phyloP scores from a whole-genome alignment of 2,797 vertebrate genomes.

The Danio aesculapii region DNA sequence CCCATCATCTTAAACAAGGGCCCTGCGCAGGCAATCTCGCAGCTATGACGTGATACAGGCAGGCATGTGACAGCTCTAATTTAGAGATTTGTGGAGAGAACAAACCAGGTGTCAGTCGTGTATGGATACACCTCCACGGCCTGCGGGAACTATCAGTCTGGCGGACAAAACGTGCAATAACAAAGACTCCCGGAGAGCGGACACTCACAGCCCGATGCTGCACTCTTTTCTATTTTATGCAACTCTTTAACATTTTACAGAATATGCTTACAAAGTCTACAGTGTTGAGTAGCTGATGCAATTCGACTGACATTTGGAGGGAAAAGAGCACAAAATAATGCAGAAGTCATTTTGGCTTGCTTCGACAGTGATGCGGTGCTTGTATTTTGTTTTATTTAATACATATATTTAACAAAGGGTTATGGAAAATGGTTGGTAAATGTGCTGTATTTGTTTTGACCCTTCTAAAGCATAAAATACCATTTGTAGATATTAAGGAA shows the following conservation, averaged over 20 bases:
- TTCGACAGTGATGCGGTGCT: background rate
- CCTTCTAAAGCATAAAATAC: background rate
- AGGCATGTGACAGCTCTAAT: slow-evolving; percentile 45
- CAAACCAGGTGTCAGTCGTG: slow-evolving; percentile 44
- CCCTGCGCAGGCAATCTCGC: slow-evolving; percentile 36
- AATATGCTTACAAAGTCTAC: background rate
- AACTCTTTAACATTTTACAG: too few species aligned
- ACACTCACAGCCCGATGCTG: background rate
- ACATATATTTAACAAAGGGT: background rate
- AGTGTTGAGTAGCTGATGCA: background rate
- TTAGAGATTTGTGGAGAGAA: slow-evolving; percentile 48
- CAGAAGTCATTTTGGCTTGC: too few species aligned
- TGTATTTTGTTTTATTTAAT: background rate
- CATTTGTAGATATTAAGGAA: too few species aligned
- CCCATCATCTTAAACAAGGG: slow-evolving; percentile 46
- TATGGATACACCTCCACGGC: slow-evolving; percentile 39
- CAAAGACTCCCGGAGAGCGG: slow-evolving; percentile 27
- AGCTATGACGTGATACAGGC: slow-evolving; percentile 34
- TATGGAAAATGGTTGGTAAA: background rate
- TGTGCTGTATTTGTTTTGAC: too few species aligned
- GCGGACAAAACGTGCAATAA: slow-evolving; percentile 8
- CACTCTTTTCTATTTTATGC: background rate
- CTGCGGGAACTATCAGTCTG: slow-evolving; percentile 36
- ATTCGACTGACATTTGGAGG: background rate
- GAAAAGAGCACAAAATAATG: too few species aligned